Base-by-base conservation (phyloP, 2,113 vertebrate genomes). In the Percina caprodes region DNA sequence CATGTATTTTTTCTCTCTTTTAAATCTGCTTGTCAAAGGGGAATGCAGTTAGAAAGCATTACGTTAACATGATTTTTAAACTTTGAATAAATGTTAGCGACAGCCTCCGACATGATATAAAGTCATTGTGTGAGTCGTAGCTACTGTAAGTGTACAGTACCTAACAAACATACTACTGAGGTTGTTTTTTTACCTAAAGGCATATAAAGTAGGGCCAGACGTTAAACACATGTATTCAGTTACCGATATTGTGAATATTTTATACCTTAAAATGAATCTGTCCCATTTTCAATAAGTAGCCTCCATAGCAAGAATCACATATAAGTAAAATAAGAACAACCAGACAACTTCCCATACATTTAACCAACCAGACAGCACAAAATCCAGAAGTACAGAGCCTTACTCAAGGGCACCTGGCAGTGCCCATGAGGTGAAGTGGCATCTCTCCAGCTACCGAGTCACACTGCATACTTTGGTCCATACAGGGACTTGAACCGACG, bases 1-100 rank as follows among this genome's bases (percentile, higher is more conserved):
- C 6, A 14, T 59, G n/a, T 66, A 18, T 71, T 59, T 59, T 90
- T 90, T 86, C 77, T 79, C 74, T 88, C 74, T 66, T 54, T 59
- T 68, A 49, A 23, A 66, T 30, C 67, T 72, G 51, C 69, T 23
- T 61, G 46, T 83, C 35, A 13, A 24, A 54, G 7, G 1, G n/a
- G 21, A 1, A 19, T 26, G 21, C 23, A 48, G 39, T 68, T 35
- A 60, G 12, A 74, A 65, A 69, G 62, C 1, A 45, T n/a, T 26
- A 52, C 46, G 2, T 49, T 12, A 19, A 5, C 24, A 39, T 18
- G 3, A 16, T 78, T 39, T 46, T 5, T 23, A 6, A 30, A 21
- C 18, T 42, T 49, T 35, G 7, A 9, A 30, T 7, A 71, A n/a
- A 5, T 72, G 10, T 21, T n/a, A 49, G 45, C 12, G 49, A 14